These are phyloP conservation scores for Brachionus manjavacas DNA, from an alignment of 1,140 invertebrate species.

Conservation along the genomic window DNA sequence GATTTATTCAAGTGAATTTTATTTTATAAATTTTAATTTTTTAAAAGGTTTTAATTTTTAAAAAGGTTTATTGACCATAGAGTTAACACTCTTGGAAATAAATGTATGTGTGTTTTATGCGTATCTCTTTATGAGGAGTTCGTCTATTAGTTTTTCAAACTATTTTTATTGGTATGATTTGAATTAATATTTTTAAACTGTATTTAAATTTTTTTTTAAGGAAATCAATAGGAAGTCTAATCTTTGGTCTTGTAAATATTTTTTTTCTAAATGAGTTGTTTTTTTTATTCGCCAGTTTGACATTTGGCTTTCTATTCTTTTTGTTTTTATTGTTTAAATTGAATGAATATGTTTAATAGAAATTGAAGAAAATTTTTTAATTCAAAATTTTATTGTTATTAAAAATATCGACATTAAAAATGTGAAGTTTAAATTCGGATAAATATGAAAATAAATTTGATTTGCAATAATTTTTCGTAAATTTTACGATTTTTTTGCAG, in stretches of 20 bases:
- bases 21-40: not conserved
- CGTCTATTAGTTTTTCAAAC: not conserved
- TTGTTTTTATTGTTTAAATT: not conserved
- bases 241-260: not conserved
- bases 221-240: constrained; percentile 6
- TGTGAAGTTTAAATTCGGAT: not conserved
- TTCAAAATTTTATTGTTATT: too few species aligned
- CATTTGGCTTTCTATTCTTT: not conserved
- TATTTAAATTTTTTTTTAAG: not conserved
- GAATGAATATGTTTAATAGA: not conserved
- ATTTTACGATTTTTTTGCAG: too few species aligned
- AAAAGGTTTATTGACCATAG: not conserved
- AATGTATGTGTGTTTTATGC: not conserved
- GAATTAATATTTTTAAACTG: not conserved
- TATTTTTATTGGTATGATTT: constrained; percentile 6
- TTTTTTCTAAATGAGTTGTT: not conserved
- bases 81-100: not conserved
- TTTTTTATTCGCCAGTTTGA: not conserved
- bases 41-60: not conserved
- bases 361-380: too few species aligned
- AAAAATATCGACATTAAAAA: not conserved
- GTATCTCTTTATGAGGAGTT: not conserved
- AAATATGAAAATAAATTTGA: too few species aligned
- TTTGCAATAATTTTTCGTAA: too few species aligned
- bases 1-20: not conserved